Evolutionary conservation across 1,140 invertebrate genomes (phyloP).

Genomic region (Drosophila bipectinata): DNA sequence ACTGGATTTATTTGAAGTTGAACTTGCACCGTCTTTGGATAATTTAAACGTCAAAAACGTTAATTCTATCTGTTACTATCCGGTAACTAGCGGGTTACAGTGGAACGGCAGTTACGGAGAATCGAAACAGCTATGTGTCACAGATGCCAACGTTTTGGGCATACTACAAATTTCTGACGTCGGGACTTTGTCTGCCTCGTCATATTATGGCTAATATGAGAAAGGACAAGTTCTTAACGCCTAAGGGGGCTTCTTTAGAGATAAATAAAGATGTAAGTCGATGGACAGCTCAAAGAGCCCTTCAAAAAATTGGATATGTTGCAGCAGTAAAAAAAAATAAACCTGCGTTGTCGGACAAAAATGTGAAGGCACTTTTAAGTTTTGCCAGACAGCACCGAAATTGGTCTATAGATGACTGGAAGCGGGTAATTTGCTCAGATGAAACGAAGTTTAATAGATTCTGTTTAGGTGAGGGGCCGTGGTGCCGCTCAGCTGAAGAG

Average conservation of each 20-base stretch:
- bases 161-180: too few species aligned
- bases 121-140: too few species aligned
- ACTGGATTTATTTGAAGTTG: too few species aligned
- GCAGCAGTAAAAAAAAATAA: slow-evolving; percentile 25
- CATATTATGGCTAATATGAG: background rate
- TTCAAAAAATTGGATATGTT: slow-evolving; percentile 15
- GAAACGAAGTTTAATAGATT: background rate
- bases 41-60: too few species aligned
- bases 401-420: background rate
- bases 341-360: slow-evolving; percentile 14
- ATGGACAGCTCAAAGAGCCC: slow-evolving; percentile 26
- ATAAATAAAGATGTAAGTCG: slow-evolving; percentile 23
- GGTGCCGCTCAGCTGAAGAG: too few species aligned
- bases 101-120: too few species aligned
- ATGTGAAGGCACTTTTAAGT: slow-evolving; percentile 16
- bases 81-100: too few species aligned
- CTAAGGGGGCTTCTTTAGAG: slow-evolving; percentile 20
- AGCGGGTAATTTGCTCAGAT: background rate
- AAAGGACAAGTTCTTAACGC: slow-evolving; percentile 2
- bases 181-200: too few species aligned
- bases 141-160: too few species aligned
- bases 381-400: slow-evolving; percentile 5
- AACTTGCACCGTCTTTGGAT: too few species aligned
- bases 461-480: background rate
- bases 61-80: too few species aligned